A percentile compares a stretch with the other conserved stretches of the same genome.
phyloP scores from a whole-genome alignment of 2,113 vertebrate species.

The Lucifuga dentata region DNA sequence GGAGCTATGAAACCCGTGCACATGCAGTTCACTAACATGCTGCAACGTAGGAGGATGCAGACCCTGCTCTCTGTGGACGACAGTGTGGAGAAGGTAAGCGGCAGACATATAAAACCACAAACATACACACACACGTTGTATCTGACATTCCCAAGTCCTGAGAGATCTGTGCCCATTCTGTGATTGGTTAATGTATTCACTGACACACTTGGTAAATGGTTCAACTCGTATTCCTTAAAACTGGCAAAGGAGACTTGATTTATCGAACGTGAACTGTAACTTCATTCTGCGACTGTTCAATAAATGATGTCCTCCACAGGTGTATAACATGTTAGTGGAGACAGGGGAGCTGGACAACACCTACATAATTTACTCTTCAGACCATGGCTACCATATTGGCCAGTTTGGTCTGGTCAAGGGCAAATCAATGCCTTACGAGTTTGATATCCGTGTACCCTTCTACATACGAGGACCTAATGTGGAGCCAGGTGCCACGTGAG shows the following conservation, averaged over 20 bases:
- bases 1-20: constrained; percentile 98
- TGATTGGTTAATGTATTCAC: constrained; percentile 67
- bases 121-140: constrained; percentile 32
- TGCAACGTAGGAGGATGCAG: constrained; percentile 94
- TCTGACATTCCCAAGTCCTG: constrained; percentile 60
- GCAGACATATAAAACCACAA: constrained; percentile 16
- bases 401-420: constrained; percentile 98
- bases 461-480: constrained; percentile 94
- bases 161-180: constrained; percentile 74
- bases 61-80: constrained; percentile 96
- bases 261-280: constrained; percentile 33
- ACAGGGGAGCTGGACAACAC: constrained; percentile 95
- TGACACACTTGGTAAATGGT: constrained; percentile 73
- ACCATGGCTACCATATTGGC: constrained; percentile 98
- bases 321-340: constrained; percentile 92
- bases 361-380: constrained; percentile 95
- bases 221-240: constrained; percentile 58
- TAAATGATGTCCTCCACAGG: constrained; percentile 75
- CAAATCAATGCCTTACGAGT: constrained; percentile 98
- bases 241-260: constrained; percentile 55
- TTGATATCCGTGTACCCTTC: constrained; percentile 97
- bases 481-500: constrained; percentile 93
- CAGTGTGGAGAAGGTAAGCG: constrained; percentile 91
- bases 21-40: constrained; percentile 98
- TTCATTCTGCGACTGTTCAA: constrained; percentile 32